A percentile compares a stretch with the other conserved stretches of the same genome.
These are phyloP conservation scores for Cactoblastis cactorum DNA, from an alignment of 2,888 invertebrate genomes.

Conservation along the genomic window DNA sequence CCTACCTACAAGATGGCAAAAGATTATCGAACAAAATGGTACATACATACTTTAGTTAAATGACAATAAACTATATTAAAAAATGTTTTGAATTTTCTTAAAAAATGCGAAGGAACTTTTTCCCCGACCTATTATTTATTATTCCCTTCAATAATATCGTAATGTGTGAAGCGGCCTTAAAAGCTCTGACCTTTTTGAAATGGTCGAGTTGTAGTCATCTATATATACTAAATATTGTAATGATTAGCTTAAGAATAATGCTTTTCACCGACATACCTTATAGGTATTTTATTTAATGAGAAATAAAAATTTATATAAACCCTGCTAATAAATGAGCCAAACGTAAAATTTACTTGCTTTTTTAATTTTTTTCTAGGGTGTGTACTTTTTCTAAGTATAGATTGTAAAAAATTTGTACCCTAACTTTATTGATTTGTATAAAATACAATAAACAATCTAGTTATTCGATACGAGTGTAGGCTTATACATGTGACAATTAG, in stretches of 20 bases:
- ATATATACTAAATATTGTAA: conserved; percentile 56
- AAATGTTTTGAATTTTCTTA: too few relatives aligned
- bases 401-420: not conserved
- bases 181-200: conserved; percentile 34
- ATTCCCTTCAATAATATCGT: conserved; percentile 2
- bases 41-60: too few relatives aligned
- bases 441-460: not conserved
- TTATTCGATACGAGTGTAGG: too few relatives aligned
- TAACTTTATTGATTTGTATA: not conserved
- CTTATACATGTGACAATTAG: too few relatives aligned
- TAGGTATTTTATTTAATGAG: conserved; percentile 47
- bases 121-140: conserved; percentile 28
- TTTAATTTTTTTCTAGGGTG: conserved; percentile 29
- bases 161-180: conserved; percentile 3
- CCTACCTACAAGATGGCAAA: conserved; percentile 68
- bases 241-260: conserved; percentile 57
- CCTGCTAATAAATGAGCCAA: conserved; percentile 57
- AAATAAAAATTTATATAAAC: conserved; percentile 34
- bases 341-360: conserved; percentile 32
- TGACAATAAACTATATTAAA: too few relatives aligned
- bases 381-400: too few relatives aligned
- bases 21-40: too few relatives aligned
- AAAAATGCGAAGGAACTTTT: conserved; percentile 36
- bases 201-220: conserved; percentile 53
- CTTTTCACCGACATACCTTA: conserved; percentile 56